phyloP scores from a whole-genome alignment of 1,140 invertebrate genomes.

The Berghia stephanieae region DNA sequence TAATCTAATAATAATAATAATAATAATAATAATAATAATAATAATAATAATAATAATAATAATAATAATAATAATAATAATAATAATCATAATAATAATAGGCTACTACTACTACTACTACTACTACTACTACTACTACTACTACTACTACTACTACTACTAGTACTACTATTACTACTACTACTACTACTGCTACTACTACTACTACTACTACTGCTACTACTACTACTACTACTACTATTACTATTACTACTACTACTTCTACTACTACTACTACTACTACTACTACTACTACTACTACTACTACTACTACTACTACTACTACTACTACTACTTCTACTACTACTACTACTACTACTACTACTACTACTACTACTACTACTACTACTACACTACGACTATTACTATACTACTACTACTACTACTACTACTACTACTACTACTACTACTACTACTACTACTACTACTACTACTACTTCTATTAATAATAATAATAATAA shows the following conservation, averaged over 20 bases:
- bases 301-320: slow-evolving; percentile 27
- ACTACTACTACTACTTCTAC: slow-evolving; percentile 22
- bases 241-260: slow-evolving; percentile 24
- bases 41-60: too few relatives aligned
- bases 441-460: slow-evolving; percentile 22
- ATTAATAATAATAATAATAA: too few relatives aligned
- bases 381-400: not conserved
- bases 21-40: too few relatives aligned
- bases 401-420: not conserved
- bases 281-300: slow-evolving; percentile 31
- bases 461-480: slow-evolving; percentile 25
- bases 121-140: slow-evolving; percentile 22
- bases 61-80: too few relatives aligned
- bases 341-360: slow-evolving; percentile 21
- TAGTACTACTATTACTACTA: slow-evolving; percentile 31
- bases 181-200: slow-evolving; percentile 33
- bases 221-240: slow-evolving; percentile 24
- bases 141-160: slow-evolving; percentile 26
- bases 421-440: slow-evolving; percentile 22
- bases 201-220: slow-evolving; percentile 29
- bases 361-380: slow-evolving; percentile 23
- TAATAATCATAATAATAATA: too few relatives aligned
- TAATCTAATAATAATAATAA: too few relatives aligned
- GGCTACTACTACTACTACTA: slow-evolving; percentile 25
- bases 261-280: slow-evolving; percentile 29